These are phyloP conservation scores for Hydrolagus colliei DNA, from an alignment of 2,797 vertebrate genomes.

Conservation along the genomic window DNA sequence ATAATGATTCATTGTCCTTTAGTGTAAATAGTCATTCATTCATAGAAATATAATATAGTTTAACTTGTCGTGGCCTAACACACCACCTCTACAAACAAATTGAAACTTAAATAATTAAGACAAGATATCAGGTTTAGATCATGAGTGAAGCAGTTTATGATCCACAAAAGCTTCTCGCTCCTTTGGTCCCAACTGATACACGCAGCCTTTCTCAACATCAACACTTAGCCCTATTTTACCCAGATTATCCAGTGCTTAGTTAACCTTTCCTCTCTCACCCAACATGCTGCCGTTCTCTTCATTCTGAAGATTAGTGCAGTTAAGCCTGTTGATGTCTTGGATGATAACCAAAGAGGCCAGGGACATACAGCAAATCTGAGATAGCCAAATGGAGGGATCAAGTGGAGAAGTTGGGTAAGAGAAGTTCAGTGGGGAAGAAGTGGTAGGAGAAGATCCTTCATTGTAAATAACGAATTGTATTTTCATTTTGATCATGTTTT, in stretches of 20 bases:
- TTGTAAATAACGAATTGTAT: background rate
- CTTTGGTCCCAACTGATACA: background rate
- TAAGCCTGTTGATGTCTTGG: too few relatives aligned
- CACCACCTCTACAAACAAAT: background rate
- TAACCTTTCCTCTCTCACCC: background rate
- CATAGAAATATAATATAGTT: background rate
- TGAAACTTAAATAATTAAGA: background rate
- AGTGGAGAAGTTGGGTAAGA: too few relatives aligned
- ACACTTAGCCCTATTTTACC: background rate
- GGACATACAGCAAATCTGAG: too few relatives aligned
- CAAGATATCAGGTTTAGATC: background rate
- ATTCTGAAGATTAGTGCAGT: background rate
- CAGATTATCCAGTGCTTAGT: background rate
- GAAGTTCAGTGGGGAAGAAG: too few relatives aligned
- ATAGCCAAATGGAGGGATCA: too few relatives aligned
- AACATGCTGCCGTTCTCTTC: background rate
- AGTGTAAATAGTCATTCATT: background rate
- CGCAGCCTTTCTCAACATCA: background rate
- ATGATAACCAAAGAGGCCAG: too few relatives aligned
- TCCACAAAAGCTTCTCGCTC: background rate
- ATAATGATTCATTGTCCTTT: background rate
- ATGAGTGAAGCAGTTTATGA: background rate
- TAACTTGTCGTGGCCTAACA: background rate
- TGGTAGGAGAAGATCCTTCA: too few relatives aligned
- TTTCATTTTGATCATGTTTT: background rate